These are phyloP conservation scores for Cichlasoma orientale DNA, from an alignment of 2,797 vertebrate genomes.

Conservation along the genomic window DNA sequence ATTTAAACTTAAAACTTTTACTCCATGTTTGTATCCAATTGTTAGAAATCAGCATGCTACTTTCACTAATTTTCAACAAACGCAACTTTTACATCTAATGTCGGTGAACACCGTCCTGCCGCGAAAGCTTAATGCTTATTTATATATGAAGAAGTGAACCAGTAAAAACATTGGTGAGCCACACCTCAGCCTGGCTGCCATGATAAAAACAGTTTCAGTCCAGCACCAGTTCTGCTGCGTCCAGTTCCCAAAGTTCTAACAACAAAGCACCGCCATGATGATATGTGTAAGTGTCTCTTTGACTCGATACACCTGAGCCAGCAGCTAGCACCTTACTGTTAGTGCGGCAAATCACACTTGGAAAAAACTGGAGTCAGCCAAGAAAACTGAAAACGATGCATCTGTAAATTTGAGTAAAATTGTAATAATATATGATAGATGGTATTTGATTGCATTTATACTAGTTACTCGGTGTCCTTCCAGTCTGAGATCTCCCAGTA, in stretches of 20 bases:
- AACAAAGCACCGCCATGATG: too few relatives aligned
- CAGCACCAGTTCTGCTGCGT: too few relatives aligned
- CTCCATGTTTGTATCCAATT: not conserved
- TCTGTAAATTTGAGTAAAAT: not conserved
- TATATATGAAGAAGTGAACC: not conserved
- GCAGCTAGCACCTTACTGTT: not conserved
- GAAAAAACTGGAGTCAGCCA: too few relatives aligned
- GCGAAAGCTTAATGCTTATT: not conserved
- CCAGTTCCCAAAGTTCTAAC: too few relatives aligned
- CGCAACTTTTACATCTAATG: not conserved
- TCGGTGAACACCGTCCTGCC: not conserved
- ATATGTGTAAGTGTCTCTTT: too few relatives aligned
- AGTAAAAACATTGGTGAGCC: not conserved
- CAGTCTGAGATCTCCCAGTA: not conserved
- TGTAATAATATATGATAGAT: not conserved
- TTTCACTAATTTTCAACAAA: not conserved
- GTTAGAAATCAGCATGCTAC: not conserved
- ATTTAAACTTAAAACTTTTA: not conserved
- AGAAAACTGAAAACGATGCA: not conserved
- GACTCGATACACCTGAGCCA: not conserved
- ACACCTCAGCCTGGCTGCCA: too few relatives aligned
- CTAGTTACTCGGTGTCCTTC: not conserved
- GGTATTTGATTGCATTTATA: not conserved
- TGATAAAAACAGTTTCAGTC: too few relatives aligned
- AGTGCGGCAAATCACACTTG: too few relatives aligned